Evolutionary conservation across 2,797 vertebrate species (phyloP).

Genomic region (Betta splendens): DNA sequence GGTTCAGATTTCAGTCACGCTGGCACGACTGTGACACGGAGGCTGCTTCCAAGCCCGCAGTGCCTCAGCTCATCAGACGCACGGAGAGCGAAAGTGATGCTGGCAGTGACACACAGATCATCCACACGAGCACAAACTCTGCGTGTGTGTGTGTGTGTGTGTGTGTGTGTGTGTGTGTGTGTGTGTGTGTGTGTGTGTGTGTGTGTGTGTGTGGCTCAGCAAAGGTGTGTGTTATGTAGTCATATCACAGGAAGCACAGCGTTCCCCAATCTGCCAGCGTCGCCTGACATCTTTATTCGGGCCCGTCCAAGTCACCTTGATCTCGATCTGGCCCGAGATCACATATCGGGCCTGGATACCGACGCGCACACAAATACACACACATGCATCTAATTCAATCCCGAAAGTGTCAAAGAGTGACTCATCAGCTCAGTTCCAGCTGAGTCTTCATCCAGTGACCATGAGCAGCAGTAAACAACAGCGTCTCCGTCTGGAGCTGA

Average conservation of each 20-base stretch:
- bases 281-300: constrained; percentile 54
- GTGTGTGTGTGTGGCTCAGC: constrained; percentile 17
- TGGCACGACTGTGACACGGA: constrained; percentile 60
- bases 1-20: constrained; percentile 65
- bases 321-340: constrained; percentile 47
- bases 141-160: constrained; percentile 31
- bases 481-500: background rate
- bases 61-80: constrained; percentile 41
- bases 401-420: constrained; percentile 8
- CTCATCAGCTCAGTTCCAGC: constrained; percentile 11
- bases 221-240: constrained; percentile 38
- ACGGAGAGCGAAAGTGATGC: constrained; percentile 25
- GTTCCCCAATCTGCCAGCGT: constrained; percentile 49
- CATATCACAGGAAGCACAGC: constrained; percentile 52
- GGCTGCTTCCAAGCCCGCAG: constrained; percentile 42
- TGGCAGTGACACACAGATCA: constrained; percentile 15
- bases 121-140: too few species aligned
- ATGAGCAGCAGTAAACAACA: too few species aligned
- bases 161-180: constrained; percentile 14
- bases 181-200: constrained; percentile 17
- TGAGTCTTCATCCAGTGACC: too few species aligned
- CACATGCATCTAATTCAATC: constrained; percentile 14
- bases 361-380: constrained; percentile 12
- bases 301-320: constrained; percentile 49
- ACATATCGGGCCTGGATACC: constrained; percentile 30